Conservation (phyloP, 2,797 vertebrate species). For the Eleutherodactylus coqui region DNA sequence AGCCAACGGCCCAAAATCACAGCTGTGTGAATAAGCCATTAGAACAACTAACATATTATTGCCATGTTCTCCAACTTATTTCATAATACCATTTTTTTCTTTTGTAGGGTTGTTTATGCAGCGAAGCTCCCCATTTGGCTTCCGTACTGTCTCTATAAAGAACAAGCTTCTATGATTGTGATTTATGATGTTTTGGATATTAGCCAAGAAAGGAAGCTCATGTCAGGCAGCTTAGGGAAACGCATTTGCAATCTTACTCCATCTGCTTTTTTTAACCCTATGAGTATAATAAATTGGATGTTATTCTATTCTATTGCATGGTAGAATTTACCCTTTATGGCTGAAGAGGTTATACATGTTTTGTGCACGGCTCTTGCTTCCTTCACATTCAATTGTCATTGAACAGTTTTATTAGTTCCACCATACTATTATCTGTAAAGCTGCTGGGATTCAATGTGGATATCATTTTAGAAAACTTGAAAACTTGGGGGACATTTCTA, state of each 20-base stretch:
- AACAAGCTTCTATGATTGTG: not conserved
- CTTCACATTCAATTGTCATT: too few relatives aligned
- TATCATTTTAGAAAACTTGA: too few relatives aligned
- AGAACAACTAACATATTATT: too few relatives aligned
- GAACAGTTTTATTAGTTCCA: too few relatives aligned
- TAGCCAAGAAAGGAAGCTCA: not conserved
- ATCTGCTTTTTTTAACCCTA: too few relatives aligned
- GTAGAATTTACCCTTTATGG: not conserved
- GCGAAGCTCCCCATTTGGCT: not conserved
- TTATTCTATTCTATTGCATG: not conserved
- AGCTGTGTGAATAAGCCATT: too few relatives aligned
- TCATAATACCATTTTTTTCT: too few relatives aligned
- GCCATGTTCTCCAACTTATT: too few relatives aligned
- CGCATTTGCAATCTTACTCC: not conserved
- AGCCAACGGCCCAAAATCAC: too few relatives aligned
- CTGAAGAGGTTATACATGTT: not conserved
- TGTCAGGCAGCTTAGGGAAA: not conserved
- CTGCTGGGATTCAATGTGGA: too few relatives aligned
- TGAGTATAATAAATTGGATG: not conserved
- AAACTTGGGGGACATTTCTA: too few relatives aligned
- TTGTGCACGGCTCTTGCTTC: not conserved
- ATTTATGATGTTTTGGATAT: not conserved
- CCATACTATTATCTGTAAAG: too few relatives aligned
- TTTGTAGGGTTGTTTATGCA: not conserved
- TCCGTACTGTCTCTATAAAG: not conserved